A percentile compares a stretch with the other conserved stretches of the same genome.
These are phyloP conservation scores for Cirrhinus molitorella DNA, from an alignment of 2,797 vertebrate genomes.

Conservation along the genomic window DNA sequence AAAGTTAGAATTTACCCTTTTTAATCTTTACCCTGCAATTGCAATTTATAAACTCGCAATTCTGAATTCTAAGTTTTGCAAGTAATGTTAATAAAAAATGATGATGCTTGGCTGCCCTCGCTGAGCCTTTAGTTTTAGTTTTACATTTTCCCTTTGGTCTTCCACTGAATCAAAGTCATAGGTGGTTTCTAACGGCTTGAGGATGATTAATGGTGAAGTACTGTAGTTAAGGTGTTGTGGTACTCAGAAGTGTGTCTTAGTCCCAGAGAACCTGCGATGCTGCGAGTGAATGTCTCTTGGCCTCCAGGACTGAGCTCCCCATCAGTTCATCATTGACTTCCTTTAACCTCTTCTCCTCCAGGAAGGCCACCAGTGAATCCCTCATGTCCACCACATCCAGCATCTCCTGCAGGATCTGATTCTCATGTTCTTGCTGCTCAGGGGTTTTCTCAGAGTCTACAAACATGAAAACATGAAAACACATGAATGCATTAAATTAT, in stretches of 20 bases:
- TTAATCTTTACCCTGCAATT: no score
- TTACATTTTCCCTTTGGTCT: not conserved
- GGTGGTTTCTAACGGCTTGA: not conserved
- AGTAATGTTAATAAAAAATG: no score
- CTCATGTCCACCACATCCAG: slow-evolving; percentile 90
- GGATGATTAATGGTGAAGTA: not conserved
- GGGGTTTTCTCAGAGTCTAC: slow-evolving; percentile 82
- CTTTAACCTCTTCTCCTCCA: slow-evolving; percentile 88
- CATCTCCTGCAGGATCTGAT: slow-evolving; percentile 81
- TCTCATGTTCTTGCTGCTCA: slow-evolving; percentile 78
- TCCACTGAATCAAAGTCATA: not conserved
- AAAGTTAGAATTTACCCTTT: no score
- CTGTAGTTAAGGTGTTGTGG: slow-evolving; percentile 4
- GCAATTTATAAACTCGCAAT: no score
- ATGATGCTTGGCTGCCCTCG: no score
- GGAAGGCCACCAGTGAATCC: slow-evolving; percentile 86
- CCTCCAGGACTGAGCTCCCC: slow-evolving; percentile 70
- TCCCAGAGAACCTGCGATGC: slow-evolving; percentile 79
- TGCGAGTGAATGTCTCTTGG: slow-evolving; percentile 73
- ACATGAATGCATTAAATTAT: not conserved
- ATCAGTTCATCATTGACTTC: slow-evolving; percentile 80
- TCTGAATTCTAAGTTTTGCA: no score
- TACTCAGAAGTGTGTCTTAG: slow-evolving; percentile 54
- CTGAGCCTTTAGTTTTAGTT: no score
- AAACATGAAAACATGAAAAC: slow-evolving; percentile 2